Percentiles rank a stretch among this genome's conserved stretches.
These are phyloP conservation scores for Sabatieria punctata DNA, from an alignment of 2,888 invertebrate genomes.

Conservation along the genomic window DNA sequence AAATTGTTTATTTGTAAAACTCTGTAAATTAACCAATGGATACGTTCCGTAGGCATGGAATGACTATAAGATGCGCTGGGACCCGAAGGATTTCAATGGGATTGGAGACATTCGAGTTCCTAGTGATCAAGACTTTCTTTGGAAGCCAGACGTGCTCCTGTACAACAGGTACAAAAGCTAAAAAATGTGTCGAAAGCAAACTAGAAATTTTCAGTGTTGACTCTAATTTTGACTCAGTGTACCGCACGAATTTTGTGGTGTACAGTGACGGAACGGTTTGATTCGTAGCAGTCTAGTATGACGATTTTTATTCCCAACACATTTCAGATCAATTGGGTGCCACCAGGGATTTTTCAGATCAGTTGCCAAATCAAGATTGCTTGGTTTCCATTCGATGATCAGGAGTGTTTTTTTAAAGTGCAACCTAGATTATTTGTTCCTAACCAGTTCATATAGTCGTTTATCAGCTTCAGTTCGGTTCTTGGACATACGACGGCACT, in stretches of 20 bases:
- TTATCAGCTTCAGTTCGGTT: neutral
- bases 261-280: neutral
- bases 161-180: conserved; percentile 19
- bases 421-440: neutral
- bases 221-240: neutral
- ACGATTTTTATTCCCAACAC: no score
- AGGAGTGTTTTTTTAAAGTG: neutral
- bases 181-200: neutral
- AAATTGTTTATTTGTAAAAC: no score
- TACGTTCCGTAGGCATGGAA: no score
- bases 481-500: neutral
- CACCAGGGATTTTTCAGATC: no score
- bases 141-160: conserved; percentile 20
- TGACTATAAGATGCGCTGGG: no score
- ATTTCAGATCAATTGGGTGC: no score
- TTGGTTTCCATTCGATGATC: neutral
- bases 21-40: no score
- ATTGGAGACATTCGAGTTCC: conserved; percentile 20
- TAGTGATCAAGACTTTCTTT: conserved; percentile 20
- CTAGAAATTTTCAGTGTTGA: neutral
- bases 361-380: no score
- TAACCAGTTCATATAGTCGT: neutral
- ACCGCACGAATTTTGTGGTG: neutral
- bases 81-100: conserved; percentile 19
- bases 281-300: no score